Percentiles rank a stretch among this genome's conserved stretches.
Conservation (phyloP, 2,113 vertebrate species). For the Corythaeola cristata region DNA sequence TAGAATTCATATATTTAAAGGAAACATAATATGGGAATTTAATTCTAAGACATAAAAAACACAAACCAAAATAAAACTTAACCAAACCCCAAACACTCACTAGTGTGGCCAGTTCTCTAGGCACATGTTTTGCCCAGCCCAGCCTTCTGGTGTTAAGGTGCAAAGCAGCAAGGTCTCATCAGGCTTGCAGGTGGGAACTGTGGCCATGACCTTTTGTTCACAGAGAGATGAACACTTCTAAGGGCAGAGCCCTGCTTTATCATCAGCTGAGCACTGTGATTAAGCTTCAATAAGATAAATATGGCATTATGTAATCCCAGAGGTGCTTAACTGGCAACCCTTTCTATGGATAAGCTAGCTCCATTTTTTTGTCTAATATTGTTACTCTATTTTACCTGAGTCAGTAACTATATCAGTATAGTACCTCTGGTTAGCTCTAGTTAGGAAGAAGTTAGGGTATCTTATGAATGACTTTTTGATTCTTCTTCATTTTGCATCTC, state of each 20-base stretch:
- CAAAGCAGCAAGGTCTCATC: not conserved
- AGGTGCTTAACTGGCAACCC: not conserved
- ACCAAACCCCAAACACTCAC: not conserved
- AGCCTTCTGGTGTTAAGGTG: not conserved
- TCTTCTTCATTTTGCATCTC: not conserved
- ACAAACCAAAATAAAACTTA: not conserved
- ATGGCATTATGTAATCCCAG: not conserved
- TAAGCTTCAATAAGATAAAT: not conserved
- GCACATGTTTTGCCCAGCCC: not conserved
- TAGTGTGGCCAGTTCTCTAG: not conserved
- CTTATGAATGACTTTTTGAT: not conserved
- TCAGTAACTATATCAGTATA: not conserved
- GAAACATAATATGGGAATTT: not conserved
- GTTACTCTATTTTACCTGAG: not conserved
- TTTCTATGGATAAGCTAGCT: not conserved
- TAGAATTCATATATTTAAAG: not conserved
- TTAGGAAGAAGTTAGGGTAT: not conserved
- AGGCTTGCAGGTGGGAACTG: accelerated
- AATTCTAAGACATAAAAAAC: not conserved
- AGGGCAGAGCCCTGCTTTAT: not conserved
- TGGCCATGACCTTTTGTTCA: not conserved
- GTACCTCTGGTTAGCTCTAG: not conserved
- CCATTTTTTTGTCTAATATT: not conserved
- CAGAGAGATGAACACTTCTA: not conserved
- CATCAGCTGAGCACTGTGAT: not conserved